Evolutionary conservation across 2,888 invertebrate genomes (phyloP), one percentile per base, ranked within the genome.

Genomic region (Magallana nippona): DNA sequence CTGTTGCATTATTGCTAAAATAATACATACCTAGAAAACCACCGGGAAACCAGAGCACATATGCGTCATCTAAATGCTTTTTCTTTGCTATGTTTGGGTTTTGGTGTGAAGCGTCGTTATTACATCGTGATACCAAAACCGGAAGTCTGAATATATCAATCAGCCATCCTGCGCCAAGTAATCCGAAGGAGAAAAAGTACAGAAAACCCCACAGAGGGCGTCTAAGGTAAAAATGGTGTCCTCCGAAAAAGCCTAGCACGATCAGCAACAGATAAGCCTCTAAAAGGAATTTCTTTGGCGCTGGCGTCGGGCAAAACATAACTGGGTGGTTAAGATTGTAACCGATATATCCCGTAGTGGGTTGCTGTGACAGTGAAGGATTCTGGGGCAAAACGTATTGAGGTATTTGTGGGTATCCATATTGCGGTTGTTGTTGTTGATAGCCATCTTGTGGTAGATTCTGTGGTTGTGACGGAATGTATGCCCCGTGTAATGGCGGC

Each of bases 171-270:
- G 22, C 19, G 22, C 85, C 85, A 1, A 84, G 27, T 17, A 86
- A 32, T 32, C 85, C 85, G 17, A 86, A 84, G 0, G 84, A 84
- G 62, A 86, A 84, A 27, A 86, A 82, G 57, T 86, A 86, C 1
- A 84, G 27, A 11, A 86, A 27, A 22, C 85, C 85, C 77, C 79
- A 86, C 17, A 77, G 77, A 13, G 85, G 83, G 57, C 85, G 71
- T n/a, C 83, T 85, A 8, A 89, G 83, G 55, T 89, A 89, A 58
- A 89, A 89, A 80, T 89, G 89, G 62, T 89, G 89, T 2, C 82
- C 88, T 27, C 89, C 88, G 1, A 87, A 11, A 0, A 85, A 77
- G 55, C 89, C 89, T 0, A 89, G 83, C 11, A 86, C 60, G n/a
- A 89, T 55, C 81, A 84, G 85, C 15, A 89, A 63, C 1, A 89